Evolutionary conservation across 2,797 vertebrate genomes (phyloP).

Genomic region (Rhadinocentrus ornatus): DNA sequence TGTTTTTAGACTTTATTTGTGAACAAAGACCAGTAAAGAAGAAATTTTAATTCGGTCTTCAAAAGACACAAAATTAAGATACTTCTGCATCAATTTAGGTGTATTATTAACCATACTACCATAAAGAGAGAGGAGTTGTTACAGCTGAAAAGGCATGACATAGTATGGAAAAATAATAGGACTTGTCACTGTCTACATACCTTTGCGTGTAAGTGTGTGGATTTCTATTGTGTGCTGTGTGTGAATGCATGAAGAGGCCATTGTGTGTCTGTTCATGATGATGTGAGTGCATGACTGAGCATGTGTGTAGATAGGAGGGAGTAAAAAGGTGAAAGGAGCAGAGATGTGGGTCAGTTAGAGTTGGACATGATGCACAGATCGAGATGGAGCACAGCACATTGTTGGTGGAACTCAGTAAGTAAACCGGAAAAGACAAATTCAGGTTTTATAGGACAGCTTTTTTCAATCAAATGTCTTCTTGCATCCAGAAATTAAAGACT

Average conservation of each 20-base stretch:
- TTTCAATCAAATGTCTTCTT: not conserved
- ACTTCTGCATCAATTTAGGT: not conserved
- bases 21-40: not conserved
- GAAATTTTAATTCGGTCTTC: not conserved
- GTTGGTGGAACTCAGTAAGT: conserved; percentile 26
- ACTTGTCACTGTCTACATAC: not conserved
- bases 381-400: conserved; percentile 11
- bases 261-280: conserved; percentile 43
- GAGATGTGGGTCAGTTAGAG: conserved; percentile 53
- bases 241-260: conserved; percentile 36
- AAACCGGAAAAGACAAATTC: not conserved
- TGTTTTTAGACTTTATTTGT: not conserved
- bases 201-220: conserved; percentile 20
- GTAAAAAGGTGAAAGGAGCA: conserved; percentile 48
- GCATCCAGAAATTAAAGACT: not conserved
- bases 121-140: not conserved
- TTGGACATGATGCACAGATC: conserved; percentile 17
- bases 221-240: conserved; percentile 37
- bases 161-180: not conserved
- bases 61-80: not conserved
- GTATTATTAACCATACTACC: not conserved
- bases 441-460: not conserved
- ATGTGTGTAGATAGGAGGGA: conserved; percentile 46
- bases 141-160: not conserved
- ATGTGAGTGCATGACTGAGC: conserved; percentile 58